Evolutionary conservation across 2,797 vertebrate species (phyloP).

Genomic region (Peromyscus eremicus): DNA sequence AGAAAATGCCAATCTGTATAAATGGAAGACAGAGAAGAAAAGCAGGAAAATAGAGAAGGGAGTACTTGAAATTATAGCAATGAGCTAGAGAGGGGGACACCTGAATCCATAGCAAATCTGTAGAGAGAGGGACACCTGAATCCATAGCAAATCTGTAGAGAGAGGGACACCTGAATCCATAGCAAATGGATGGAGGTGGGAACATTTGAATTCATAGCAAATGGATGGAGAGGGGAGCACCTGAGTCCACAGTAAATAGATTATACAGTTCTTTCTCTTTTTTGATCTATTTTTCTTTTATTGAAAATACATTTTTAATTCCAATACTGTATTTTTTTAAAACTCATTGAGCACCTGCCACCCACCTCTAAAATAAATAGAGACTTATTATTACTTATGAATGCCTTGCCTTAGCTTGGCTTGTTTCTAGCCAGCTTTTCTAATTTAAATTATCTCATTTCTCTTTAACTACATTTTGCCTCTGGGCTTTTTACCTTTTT

Average conservation of each 20-base stretch:
- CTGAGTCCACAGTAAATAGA: not conserved
- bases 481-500: not conserved
- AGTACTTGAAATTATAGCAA: not conserved
- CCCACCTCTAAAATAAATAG: not conserved
- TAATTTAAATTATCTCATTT: not conserved
- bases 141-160: not conserved
- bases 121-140: no score
- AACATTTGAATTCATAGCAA: rapidly evolving
- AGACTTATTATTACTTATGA: no score
- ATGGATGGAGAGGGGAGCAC: not conserved
- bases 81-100: no score
- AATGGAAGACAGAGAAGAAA: not conserved
- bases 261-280: not conserved
- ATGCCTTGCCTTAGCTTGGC: not conserved
- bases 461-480: not conserved
- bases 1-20: not conserved
- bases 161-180: no score
- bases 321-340: not conserved
- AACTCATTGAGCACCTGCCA: not conserved
- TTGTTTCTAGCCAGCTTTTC: not conserved
- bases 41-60: not conserved
- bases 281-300: not conserved
- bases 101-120: not conserved
- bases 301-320: not conserved
- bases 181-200: not conserved